Base-by-base conservation (phyloP, 2,797 vertebrate species). In the Smutsia temminckii region DNA sequence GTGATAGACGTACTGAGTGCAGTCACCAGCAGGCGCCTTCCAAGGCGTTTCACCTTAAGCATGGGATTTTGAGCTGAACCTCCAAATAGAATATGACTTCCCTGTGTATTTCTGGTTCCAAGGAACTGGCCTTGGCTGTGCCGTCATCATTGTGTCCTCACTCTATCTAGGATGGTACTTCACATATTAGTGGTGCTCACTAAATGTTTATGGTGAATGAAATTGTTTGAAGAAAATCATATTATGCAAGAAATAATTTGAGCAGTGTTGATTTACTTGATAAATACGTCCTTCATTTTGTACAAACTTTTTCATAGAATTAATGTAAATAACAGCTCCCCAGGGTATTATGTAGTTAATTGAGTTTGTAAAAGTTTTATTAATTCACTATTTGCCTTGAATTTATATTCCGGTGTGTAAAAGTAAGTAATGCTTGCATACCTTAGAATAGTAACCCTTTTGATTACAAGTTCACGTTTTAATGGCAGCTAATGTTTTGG, bases 381-480 rank as follows among this genome's bases (percentile, higher is more conserved):
- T 92, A 18, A 83, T 85, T 93, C 0, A 57, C 21, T 2, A 57
- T 10, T 37, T 77, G 71, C 34, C 74, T 97, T 59, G 74, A 87
- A 32, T 89, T 78, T 92, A 88, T 92, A 88, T 90, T 91, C 16
- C 27, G 61, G 4, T 92, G 12, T 64, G 18, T 92, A 34, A 46
- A 88, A 85, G 68, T 72, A 78, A 94, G 55, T 57, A 59, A 69
- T 23, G 14, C 21, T 94, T 85, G 8, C 29, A 57, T 63, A 46
- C n/a, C 80, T 91, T 23, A 53, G 8, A 51, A 49, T 96, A 80
- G 49, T 90, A 88, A 63, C 61, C 12, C 23, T 75, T 93, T 20
- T 85, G 74, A 89, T 96, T 90, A 69, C 88, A 95, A 92, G 64
- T 68, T 92, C 13, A 40, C 14, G 68, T 89, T 89, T 81, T 91